A percentile compares a stretch with the other conserved stretches of the same genome.
Evolutionary conservation across 2,888 invertebrate species (phyloP).

Genomic region (Acholoe squamosa): DNA sequence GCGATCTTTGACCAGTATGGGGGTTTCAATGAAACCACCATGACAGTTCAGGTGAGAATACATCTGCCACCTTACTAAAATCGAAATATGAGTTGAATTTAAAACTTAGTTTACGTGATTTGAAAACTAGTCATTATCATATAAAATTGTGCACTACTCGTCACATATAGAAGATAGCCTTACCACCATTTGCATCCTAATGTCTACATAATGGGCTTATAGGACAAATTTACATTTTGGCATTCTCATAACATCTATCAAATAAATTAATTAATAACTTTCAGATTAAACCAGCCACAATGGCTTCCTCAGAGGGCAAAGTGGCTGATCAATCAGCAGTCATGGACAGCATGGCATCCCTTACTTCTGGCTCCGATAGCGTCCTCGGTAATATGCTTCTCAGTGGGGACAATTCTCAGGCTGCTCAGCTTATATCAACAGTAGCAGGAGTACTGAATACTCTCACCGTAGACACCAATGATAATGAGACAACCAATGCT

Average conservation of each 20-base stretch:
- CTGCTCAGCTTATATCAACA: background rate
- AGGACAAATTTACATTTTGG: too few species aligned
- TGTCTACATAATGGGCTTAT: too few species aligned
- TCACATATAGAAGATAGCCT: too few species aligned
- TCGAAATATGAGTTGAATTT: too few species aligned
- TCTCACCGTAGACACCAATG: background rate
- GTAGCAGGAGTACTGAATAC: conserved; percentile 1
- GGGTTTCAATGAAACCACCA: conserved; percentile 11
- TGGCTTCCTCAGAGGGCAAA: background rate
- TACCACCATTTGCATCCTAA: too few species aligned
- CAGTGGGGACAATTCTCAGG: background rate
- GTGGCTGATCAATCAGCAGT: background rate
- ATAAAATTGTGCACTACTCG: too few species aligned
- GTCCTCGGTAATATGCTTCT: background rate
- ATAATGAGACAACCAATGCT: background rate
- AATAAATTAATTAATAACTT: background rate
- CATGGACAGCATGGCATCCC: background rate
- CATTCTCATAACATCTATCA: too few species aligned
- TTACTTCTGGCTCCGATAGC: background rate
- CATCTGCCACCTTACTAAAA: too few species aligned
- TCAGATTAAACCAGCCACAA: background rate
- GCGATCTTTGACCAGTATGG: conserved; percentile 35
- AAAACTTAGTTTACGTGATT: too few species aligned
- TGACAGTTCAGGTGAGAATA: conserved; percentile 48
- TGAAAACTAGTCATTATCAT: too few species aligned